Evolutionary conservation across 2,113 vertebrate genomes (phyloP), one percentile per base, ranked within the genome.

Genomic region (Tichodroma muraria): DNA sequence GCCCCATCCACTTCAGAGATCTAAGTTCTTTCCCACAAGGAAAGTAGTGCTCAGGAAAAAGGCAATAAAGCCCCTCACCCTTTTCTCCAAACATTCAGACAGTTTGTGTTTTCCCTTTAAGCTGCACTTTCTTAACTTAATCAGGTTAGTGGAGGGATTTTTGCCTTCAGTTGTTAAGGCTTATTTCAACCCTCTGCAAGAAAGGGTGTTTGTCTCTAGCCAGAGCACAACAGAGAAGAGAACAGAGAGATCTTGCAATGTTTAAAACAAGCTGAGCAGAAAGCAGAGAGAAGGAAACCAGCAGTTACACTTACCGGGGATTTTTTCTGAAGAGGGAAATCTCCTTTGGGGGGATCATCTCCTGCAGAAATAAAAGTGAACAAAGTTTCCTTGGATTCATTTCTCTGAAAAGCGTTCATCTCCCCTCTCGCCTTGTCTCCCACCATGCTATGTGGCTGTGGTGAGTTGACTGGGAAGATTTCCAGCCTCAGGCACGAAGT

Each of bases 391-490:
- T 97, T 98, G 95, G 97, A 97, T 86, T 96, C 97, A 0, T 97
- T 98, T 97, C 96, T 97, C 97, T 97, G 97, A 95, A 97, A 98
- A 92, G 96, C 61, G 45, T 98, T 98, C 98, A 98, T 98, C 87
- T 98, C 94, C 90, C 95, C 93, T 96, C 91, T 97, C 69, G 90
- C 94, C 95, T 96, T 95, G 97, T 91, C 94, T 98, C 96, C 96
- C 95, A 96, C 96, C 95, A 96, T 96, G 97, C 96, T 97, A 96
- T 98, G 98, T 97, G 97, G 97, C 95, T 96, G 92, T 82, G 84
- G 96, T 97, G 97, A 97, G 95, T 97, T 97, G 96, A 90, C 97
- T 97, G 97, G 97, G 98, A 97, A 95, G 93, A 94, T 95, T 97
- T 97, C 97, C 98, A 98, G 77, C 79, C 83, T 92, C 89, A 80